Conservation (phyloP, 1,140 invertebrate genomes). For the Steinernema khuongi region DNA sequence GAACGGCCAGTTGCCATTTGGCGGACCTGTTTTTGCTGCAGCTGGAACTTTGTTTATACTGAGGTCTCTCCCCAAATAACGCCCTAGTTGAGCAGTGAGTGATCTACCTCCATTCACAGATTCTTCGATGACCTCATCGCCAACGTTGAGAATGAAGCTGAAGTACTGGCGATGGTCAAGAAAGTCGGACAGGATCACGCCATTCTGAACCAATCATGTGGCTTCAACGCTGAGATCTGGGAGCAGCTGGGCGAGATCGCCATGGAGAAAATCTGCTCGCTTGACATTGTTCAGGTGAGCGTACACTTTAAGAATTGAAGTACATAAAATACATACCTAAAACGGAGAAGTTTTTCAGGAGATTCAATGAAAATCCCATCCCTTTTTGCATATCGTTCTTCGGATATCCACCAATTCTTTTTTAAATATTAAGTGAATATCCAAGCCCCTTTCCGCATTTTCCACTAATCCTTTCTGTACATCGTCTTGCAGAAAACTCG, state of each 20-base stretch:
- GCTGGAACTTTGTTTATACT: too few relatives aligned
- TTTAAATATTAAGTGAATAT: too few relatives aligned
- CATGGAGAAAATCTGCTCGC: conserved; percentile 54
- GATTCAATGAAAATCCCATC: too few relatives aligned
- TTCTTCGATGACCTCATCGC: conserved; percentile 54
- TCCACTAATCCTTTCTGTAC: too few relatives aligned
- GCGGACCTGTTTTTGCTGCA: too few relatives aligned
- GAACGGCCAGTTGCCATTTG: too few relatives aligned
- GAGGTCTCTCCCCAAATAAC: not conserved
- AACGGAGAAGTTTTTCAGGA: too few relatives aligned
- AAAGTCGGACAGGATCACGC: conserved; percentile 37
- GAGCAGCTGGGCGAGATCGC: conserved; percentile 53
- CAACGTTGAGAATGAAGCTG: conserved; percentile 47
- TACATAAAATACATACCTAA: too few relatives aligned
- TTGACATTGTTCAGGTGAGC: conserved; percentile 51
- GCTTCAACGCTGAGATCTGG: conserved; percentile 53
- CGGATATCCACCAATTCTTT: too few relatives aligned
- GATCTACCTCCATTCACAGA: conserved; percentile 31
- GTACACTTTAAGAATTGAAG: too few relatives aligned
- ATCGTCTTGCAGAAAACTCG: conserved; percentile 30
- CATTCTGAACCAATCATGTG: conserved; percentile 47
- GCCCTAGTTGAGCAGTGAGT: not conserved
- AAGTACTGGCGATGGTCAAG: conserved; percentile 23
- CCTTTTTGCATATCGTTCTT: too few relatives aligned
- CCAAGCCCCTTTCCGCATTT: too few relatives aligned